phyloP scores from a whole-genome alignment of 2,797 vertebrate genomes.

The Helicolenus hilgendorfi region DNA sequence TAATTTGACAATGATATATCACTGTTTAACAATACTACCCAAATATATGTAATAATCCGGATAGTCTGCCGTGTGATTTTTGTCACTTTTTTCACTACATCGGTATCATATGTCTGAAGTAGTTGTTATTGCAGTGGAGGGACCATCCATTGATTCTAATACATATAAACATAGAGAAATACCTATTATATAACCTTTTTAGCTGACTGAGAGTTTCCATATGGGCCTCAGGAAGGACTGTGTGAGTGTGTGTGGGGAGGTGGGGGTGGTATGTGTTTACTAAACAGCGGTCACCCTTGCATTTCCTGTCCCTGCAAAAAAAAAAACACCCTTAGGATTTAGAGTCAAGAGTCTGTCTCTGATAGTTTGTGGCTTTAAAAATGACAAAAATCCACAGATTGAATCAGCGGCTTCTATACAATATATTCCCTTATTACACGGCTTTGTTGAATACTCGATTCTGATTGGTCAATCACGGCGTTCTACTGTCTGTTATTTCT shows the following conservation, averaged over 20 bases:
- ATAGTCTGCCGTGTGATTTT: not conserved
- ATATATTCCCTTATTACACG: not conserved
- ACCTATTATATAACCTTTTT: constrained; percentile 8
- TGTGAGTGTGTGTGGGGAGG: not conserved
- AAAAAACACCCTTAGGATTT: not conserved
- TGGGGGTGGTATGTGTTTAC: constrained; percentile 30
- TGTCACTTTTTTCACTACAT: not conserved
- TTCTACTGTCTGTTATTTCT: too few relatives aligned
- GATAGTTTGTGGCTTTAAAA: not conserved
- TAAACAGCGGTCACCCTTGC: constrained; percentile 28
- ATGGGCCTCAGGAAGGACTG: not conserved
- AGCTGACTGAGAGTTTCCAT: constrained; percentile 41
- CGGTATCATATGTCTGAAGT: not conserved
- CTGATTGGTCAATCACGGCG: too few relatives aligned
- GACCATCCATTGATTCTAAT: not conserved
- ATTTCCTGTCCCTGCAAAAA: not conserved
- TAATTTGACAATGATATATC: not conserved
- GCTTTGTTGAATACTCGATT: too few relatives aligned
- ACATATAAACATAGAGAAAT: constrained; percentile 31
- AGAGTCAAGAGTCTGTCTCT: not conserved
- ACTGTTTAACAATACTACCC: not conserved
- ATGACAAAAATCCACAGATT: too few relatives aligned
- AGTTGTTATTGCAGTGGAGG: not conserved
- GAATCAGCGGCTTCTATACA: too few relatives aligned
- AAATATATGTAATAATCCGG: not conserved